These are phyloP conservation scores for Ptychobarbus kaznakovi DNA, from an alignment of 2,797 vertebrate species.

Conservation along the genomic window DNA sequence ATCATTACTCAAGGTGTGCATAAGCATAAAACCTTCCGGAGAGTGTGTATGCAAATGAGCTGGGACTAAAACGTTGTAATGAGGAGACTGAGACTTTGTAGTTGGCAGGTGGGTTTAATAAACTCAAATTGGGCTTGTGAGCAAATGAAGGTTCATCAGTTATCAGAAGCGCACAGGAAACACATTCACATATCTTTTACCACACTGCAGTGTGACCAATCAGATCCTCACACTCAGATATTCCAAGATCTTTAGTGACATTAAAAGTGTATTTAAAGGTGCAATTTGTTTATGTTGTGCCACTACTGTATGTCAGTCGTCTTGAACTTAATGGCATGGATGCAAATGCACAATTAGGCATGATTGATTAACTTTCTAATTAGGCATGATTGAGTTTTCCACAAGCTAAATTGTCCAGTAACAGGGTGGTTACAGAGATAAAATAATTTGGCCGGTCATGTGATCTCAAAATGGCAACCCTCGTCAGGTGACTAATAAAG, in stretches of 20 bases:
- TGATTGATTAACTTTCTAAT: background rate
- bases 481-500: background rate
- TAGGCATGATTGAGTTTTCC: background rate
- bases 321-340: background rate
- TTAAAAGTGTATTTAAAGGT: background rate
- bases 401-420: background rate
- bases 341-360: background rate
- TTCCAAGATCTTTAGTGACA: background rate
- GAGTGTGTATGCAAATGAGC: slow-evolving; percentile 1
- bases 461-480: background rate
- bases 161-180: slow-evolving; percentile 27
- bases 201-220: background rate
- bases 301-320: background rate
- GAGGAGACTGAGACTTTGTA: slow-evolving; percentile 15
- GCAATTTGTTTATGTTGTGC: background rate
- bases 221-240: slow-evolving; percentile 2
- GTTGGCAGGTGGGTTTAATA: slow-evolving; percentile 38
- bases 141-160: slow-evolving; percentile 46
- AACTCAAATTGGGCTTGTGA: slow-evolving; percentile 35
- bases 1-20: slow-evolving; percentile 7
- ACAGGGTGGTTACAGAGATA: background rate
- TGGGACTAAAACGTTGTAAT: background rate
- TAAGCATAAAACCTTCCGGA: slow-evolving; percentile 38
- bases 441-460: background rate
- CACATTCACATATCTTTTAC: slow-evolving; percentile 14